These are phyloP conservation scores for Forbesichthys papilliferus DNA, from an alignment of 2,113 vertebrate genomes.

Conservation along the genomic window DNA sequence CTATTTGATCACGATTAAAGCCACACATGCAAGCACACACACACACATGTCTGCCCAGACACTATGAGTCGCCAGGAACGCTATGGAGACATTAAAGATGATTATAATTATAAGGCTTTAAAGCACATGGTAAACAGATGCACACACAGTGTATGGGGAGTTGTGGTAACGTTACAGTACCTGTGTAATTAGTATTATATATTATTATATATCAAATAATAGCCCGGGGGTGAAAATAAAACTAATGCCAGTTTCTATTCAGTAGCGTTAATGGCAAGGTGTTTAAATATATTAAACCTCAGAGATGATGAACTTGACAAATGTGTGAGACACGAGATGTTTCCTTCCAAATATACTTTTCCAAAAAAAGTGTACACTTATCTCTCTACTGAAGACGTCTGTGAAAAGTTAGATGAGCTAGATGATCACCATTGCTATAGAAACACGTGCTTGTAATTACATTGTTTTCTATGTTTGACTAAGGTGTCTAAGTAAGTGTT, in stretches of 20 bases:
- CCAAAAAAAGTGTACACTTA: too few species aligned
- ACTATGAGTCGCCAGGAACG: constrained; percentile 59
- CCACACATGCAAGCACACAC: constrained; percentile 20
- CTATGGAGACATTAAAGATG: constrained; percentile 68
- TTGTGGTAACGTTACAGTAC: constrained; percentile 25
- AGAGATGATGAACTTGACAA: too few species aligned
- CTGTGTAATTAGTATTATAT: constrained; percentile 60
- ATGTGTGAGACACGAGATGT: background rate
- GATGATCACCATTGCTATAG: too few species aligned
- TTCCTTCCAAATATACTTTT: background rate
- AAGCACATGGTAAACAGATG: constrained; percentile 57
- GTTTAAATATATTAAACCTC: too few species aligned
- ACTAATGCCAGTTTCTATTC: constrained; percentile 57
- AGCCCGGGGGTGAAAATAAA: constrained; percentile 67
- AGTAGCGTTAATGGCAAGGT: constrained; percentile 11
- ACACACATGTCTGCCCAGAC: constrained; percentile 52
- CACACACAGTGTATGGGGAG: constrained; percentile 36
- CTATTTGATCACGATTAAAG: constrained; percentile 76
- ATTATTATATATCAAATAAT: constrained; percentile 64
- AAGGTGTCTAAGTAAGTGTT: too few species aligned
- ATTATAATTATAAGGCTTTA: constrained; percentile 71
- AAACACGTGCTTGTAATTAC: too few species aligned
- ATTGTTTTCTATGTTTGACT: too few species aligned
- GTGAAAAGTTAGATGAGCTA: too few species aligned
- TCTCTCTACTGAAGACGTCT: too few species aligned